phyloP scores from a whole-genome alignment of 2,797 vertebrate genomes.

The Leptatherina wallacei region DNA sequence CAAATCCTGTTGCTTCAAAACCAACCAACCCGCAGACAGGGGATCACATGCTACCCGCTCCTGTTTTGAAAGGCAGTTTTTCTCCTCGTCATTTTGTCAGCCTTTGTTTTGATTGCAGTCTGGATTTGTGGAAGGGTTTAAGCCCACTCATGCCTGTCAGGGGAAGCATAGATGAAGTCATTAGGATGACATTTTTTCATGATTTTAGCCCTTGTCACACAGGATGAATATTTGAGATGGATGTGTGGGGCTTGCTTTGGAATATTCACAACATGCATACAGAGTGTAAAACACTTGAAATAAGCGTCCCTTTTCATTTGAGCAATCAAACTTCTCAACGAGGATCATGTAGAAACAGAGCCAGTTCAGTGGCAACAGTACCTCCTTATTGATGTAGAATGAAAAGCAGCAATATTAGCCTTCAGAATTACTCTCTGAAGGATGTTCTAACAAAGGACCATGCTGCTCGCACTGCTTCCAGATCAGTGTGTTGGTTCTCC shows the following conservation, averaged over 20 bases:
- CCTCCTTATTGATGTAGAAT: background rate
- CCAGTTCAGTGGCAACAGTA: background rate
- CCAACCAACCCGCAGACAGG: slow-evolving; percentile 74
- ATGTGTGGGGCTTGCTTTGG: slow-evolving; percentile 33
- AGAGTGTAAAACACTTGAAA: slow-evolving; percentile 9
- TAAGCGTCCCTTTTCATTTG: slow-evolving; percentile 7
- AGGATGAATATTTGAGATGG: slow-evolving; percentile 34
- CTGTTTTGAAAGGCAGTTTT: slow-evolving; percentile 72
- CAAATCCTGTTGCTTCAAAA: slow-evolving; percentile 81
- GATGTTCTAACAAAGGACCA: slow-evolving; percentile 1
- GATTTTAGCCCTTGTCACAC: slow-evolving; percentile 38
- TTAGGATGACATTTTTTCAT: slow-evolving; percentile 50
- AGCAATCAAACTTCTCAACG: slow-evolving; percentile 6
- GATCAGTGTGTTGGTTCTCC: slow-evolving; percentile 28
- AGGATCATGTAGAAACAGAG: slow-evolving; percentile 3
- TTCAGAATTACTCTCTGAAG: slow-evolving; percentile 18
- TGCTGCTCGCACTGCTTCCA: slow-evolving; percentile 12
- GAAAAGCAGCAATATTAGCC: slow-evolving; percentile 1
- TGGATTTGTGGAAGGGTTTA: slow-evolving; percentile 74
- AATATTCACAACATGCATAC: slow-evolving; percentile 6
- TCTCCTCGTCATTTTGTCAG: slow-evolving; percentile 62
- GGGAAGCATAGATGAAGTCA: slow-evolving; percentile 69
- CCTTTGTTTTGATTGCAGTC: slow-evolving; percentile 78
- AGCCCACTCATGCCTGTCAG: slow-evolving; percentile 62
- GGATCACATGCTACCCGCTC: slow-evolving; percentile 77